These are phyloP conservation scores for Danionella cerebrum DNA, from an alignment of 2,113 vertebrate genomes.

Conservation along the genomic window DNA sequence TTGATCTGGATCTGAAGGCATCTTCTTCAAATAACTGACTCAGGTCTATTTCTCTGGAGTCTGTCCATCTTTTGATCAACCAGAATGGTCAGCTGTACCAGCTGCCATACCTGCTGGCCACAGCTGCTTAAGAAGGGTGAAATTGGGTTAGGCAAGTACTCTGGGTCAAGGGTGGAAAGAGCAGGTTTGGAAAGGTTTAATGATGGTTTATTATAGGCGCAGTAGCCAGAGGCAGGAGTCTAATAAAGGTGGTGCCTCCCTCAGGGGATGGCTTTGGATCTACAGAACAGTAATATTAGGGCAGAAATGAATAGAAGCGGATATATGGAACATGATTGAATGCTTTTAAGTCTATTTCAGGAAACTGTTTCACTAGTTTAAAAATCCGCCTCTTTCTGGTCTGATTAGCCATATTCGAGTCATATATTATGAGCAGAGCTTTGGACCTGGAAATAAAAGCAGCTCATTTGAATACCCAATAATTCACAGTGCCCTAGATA, in stretches of 20 bases:
- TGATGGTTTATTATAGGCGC: slow-evolving; percentile 31
- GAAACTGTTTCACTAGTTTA: not conserved
- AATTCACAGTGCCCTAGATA: not conserved
- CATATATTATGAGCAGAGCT: not conserved
- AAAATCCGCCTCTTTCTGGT: not conserved
- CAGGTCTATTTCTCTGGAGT: not conserved
- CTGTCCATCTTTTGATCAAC: not conserved
- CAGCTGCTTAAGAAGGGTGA: slow-evolving; percentile 37
- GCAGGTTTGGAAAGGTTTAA: slow-evolving; percentile 23
- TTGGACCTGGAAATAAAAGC: not conserved
- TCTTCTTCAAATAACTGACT: not conserved
- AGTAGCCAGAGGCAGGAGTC: slow-evolving; percentile 29
- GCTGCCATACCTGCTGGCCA: not conserved
- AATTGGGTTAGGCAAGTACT: slow-evolving; percentile 39
- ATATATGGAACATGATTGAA: not conserved
- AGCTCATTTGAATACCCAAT: not conserved
- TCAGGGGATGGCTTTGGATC: not conserved
- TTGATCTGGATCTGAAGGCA: slow-evolving; percentile 1
- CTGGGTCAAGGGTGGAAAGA: slow-evolving; percentile 6
- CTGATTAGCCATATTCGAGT: not conserved
- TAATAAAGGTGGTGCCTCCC: slow-evolving; percentile 27
- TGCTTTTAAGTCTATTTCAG: not conserved
- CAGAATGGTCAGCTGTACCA: not conserved
- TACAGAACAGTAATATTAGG: not conserved
- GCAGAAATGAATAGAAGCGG: not conserved